A percentile compares a stretch with the other conserved stretches of the same genome.
Evolutionary conservation across 2,888 invertebrate genomes (phyloP).

Genomic region (Limnephilus marmoratus): DNA sequence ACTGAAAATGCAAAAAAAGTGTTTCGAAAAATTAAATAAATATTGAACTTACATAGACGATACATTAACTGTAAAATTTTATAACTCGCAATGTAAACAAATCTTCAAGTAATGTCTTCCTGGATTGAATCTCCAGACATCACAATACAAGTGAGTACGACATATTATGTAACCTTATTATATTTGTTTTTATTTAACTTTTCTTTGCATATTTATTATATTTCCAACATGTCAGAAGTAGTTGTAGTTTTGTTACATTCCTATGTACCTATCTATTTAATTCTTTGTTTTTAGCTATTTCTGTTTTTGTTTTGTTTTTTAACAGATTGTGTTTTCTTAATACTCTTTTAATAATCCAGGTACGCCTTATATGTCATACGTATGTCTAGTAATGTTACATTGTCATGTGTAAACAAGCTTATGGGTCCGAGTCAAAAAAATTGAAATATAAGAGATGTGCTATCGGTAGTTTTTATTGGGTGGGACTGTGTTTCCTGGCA

Average conservation of each 20-base stretch:
- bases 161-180: too few relatives aligned
- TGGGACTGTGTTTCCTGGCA: too few relatives aligned
- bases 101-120: neutral
- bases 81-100: neutral
- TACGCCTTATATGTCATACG: too few relatives aligned
- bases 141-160: neutral
- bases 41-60: neutral
- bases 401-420: too few relatives aligned
- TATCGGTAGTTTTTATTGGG: too few relatives aligned
- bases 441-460: too few relatives aligned
- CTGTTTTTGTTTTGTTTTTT: neutral
- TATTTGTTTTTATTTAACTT: neutral
- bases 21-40: too few relatives aligned
- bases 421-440: too few relatives aligned
- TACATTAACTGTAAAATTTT: neutral
- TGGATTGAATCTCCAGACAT: neutral
- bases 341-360: neutral
- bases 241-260: neutral
- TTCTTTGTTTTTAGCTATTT: neutral
- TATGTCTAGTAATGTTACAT: too few relatives aligned
- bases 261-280: neutral
- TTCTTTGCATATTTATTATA: neutral
- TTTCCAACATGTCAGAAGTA: neutral
- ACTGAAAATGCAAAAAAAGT: too few relatives aligned
- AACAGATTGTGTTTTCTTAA: neutral